A percentile compares a stretch with the other conserved stretches of the same genome.
phyloP scores from a whole-genome alignment of 2,113 vertebrate genomes.

The Dasyurus viverrinus region DNA sequence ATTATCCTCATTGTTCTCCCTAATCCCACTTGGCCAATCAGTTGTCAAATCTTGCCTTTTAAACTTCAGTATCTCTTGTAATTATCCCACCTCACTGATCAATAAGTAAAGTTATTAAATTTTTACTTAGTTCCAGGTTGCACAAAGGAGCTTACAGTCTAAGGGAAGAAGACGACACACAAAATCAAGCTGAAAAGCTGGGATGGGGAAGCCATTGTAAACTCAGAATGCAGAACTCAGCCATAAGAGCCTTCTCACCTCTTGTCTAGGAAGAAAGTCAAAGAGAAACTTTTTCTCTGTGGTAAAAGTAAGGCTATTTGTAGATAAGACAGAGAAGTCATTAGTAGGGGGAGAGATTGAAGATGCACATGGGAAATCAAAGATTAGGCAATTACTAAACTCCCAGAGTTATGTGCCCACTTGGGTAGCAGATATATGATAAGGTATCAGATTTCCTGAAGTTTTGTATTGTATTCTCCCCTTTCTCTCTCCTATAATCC shows the following conservation, averaged over 20 bases:
- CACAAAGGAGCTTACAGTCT: background rate
- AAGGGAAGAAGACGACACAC: background rate
- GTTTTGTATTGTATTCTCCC: background rate
- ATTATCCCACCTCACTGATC: too few species aligned
- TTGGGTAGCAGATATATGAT: background rate
- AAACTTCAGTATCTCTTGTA: too few species aligned
- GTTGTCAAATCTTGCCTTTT: too few species aligned
- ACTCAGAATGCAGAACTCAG: background rate
- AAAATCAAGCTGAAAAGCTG: background rate
- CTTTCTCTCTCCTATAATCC: background rate
- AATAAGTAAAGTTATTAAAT: background rate
- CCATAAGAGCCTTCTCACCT: background rate
- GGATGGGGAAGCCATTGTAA: background rate
- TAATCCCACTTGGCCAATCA: too few species aligned
- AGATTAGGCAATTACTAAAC: background rate
- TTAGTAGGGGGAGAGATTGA: background rate
- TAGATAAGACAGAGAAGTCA: background rate
- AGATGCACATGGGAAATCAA: background rate
- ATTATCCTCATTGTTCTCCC: too few species aligned
- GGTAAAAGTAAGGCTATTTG: background rate
- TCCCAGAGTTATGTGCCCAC: background rate
- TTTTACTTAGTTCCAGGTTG: background rate
- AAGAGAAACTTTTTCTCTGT: background rate
- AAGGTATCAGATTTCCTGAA: background rate
- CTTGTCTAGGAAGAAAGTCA: background rate